Conservation (phyloP, 2,113 vertebrate species). For the Lophochroa leadbeateri region DNA sequence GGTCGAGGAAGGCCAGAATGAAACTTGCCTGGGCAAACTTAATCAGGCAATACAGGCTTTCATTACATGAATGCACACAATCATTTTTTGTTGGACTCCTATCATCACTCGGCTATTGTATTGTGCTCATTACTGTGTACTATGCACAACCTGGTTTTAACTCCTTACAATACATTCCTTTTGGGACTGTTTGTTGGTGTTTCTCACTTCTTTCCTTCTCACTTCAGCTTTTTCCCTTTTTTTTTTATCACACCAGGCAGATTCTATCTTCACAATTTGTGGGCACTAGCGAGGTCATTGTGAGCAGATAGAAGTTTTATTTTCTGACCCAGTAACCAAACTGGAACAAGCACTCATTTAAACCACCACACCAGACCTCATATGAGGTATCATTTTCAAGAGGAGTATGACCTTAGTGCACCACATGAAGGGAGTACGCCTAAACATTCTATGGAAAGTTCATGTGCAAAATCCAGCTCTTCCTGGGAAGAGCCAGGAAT, state of each 20-base stretch:
- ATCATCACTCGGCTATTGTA: background rate
- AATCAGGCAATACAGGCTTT: background rate
- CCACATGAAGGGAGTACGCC: background rate
- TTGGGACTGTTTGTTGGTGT: background rate
- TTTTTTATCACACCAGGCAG: background rate
- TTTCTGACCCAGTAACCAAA: background rate
- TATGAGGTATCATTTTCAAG: background rate
- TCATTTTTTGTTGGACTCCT: background rate
- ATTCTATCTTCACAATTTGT: background rate
- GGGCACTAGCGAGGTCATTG: background rate
- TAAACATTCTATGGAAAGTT: background rate
- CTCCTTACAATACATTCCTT: background rate
- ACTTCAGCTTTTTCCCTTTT: background rate
- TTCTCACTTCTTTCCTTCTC: background rate
- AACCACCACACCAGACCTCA: background rate
- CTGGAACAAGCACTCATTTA: background rate
- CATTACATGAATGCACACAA: background rate
- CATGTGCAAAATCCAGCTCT: background rate
- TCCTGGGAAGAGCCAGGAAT: background rate
- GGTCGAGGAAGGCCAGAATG: background rate
- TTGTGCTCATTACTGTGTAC: background rate
- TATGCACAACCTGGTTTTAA: background rate
- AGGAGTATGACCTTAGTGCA: background rate
- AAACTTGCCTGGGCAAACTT: conserved; percentile 15
- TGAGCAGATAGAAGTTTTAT: background rate